Evolutionary conservation across 2,888 invertebrate genomes (phyloP).

Genomic region (Sclerodermus sp.): DNA sequence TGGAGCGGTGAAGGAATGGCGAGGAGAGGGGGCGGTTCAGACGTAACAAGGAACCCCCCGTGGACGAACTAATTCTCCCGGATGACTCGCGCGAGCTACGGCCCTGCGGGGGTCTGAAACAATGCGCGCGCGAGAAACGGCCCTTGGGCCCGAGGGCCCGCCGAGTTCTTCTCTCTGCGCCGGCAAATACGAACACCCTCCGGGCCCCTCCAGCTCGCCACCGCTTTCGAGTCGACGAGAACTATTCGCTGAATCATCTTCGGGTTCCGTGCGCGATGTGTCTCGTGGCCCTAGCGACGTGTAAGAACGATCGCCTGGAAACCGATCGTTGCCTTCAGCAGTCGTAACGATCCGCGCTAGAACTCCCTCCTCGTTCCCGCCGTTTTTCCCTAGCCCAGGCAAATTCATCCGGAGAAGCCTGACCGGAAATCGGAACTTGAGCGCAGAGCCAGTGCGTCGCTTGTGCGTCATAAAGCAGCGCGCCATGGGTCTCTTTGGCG

Average conservation of each 20-base stretch:
- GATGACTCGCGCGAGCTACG: slow-evolving; percentile 54
- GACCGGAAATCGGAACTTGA: no score
- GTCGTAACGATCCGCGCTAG: neutral
- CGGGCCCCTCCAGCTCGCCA: neutral
- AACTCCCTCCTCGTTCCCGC: neutral
- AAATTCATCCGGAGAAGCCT: no score
- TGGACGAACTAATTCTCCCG: slow-evolving; percentile 56
- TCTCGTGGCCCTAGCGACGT: slow-evolving; percentile 32
- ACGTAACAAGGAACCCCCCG: slow-evolving; percentile 56
- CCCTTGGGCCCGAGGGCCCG: slow-evolving; percentile 31
- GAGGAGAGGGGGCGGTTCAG: slow-evolving; percentile 32
- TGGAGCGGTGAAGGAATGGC: slow-evolving; percentile 14
- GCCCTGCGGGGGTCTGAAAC: slow-evolving; percentile 56
- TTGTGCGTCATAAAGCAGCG: no score
- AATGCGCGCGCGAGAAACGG: slow-evolving; percentile 54
- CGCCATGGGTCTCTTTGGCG: no score
- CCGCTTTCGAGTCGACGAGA: slow-evolving; percentile 11
- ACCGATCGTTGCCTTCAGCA: slow-evolving; percentile 5
- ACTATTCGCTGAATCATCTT: slow-evolving; percentile 44
- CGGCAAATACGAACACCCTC: slow-evolving; percentile 19
- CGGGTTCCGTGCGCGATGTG: slow-evolving; percentile 30
- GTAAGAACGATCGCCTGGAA: slow-evolving; percentile 23
- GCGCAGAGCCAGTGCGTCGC: no score
- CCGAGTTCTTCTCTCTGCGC: neutral
- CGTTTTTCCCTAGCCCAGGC: neutral